Evolutionary conservation across 2,113 vertebrate species (phyloP), one percentile per base, ranked within the genome.

Genomic region (Xenopus laevis): DNA sequence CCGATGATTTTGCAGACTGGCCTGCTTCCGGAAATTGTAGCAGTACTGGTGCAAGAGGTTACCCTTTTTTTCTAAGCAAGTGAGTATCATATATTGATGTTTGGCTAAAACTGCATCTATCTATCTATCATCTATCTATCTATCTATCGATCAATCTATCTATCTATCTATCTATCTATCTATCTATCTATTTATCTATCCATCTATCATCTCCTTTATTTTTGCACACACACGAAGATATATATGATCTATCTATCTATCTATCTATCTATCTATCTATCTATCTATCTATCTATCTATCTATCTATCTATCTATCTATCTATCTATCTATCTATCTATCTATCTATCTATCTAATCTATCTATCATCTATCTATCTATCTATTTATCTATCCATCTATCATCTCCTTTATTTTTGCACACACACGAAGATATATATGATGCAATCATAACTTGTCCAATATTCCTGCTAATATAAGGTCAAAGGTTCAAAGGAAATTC

Each of bases 1-100:
- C 17, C 13, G 21, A 44, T 69, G 16, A 1, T 76, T 78, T 66
- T 61, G 17, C 77, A 71, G 78, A 17, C 60, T 80, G 60, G 52
- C 11, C 16, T 62, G 55, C 53, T 62, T 23, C 18, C 68, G 72
- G 15, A 68, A 7, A 65, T 33, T 60, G 1, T 18, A 78, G 11
- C n/a, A 23, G 16, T 23, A 68, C 65, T 72, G 11, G 46, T 81
- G 4, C 9, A 79, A 45, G 10, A 13, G 1, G 52, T 75, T 71
- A 0, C 1, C 72, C 59, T 47, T 52, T 16, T n/a, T 23, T 55
- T 53, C 47, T 12, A 63, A 52, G 57, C 0, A 0, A 50, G 47
- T 13, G 12, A 55, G 16, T n/a, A 50, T 50, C 1, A 13, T 50
- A 50, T 50, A 13, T 16, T 50, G 4, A 50, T 50, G 12, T 55